Percentiles rank a stretch among this genome's conserved stretches.
Conservation (phyloP, 1,140 invertebrate species). For the Argopecten irradians region DNA sequence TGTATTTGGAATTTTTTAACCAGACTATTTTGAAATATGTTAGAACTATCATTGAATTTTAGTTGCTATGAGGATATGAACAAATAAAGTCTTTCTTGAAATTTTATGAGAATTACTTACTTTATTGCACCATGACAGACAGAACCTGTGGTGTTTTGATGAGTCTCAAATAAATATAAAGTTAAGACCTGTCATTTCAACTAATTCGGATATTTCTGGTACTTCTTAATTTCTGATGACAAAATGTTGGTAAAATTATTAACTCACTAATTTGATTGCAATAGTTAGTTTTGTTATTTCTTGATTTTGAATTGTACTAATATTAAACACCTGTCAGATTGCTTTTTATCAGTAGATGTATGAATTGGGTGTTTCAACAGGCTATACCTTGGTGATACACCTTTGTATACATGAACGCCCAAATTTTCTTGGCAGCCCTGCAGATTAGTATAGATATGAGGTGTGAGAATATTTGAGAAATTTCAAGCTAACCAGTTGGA, state of each 20-base stretch:
- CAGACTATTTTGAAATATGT: no score
- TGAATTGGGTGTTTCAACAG: background rate
- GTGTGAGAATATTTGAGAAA: background rate
- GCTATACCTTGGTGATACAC: background rate
- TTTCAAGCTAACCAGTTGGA: background rate
- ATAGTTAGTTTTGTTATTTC: background rate
- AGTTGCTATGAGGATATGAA: no score
- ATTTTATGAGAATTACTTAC: no score
- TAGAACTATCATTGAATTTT: no score
- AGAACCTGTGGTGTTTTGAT: no score
- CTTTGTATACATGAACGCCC: background rate
- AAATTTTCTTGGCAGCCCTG: background rate
- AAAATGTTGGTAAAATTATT: background rate
- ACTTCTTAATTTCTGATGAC: background rate
- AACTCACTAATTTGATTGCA: background rate
- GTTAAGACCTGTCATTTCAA: no score
- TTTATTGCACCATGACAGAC: no score
- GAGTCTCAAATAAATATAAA: no score
- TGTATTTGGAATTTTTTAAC: no score
- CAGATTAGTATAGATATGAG: background rate
- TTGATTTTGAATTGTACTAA: background rate
- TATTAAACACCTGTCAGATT: background rate
- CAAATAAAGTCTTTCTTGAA: no score
- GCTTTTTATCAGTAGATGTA: background rate
- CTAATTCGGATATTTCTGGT: background rate